Base-by-base conservation (phyloP, 2,888 invertebrate genomes). In the Hyles lineata region DNA sequence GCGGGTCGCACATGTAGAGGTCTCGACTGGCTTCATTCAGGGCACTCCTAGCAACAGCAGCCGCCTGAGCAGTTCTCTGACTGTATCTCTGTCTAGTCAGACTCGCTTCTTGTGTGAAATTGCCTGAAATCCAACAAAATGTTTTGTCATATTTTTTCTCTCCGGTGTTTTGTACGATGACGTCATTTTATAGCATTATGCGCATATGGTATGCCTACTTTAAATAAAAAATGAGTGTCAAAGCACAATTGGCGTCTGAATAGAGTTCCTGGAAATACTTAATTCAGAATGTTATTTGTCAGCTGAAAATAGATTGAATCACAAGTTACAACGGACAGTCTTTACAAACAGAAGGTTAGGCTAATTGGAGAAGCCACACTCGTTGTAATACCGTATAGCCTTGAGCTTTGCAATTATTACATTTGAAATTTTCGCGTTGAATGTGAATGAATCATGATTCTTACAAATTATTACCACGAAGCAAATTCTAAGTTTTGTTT, bases 1-100 rank as follows among this genome's bases (percentile, higher is more conserved):
- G 83, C 0, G 98, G 98, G 89, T 98, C 98, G 85, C 98, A 98
- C 75, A 96, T 95, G 96, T 97, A 97, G 25, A 97, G 87, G 72
- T 96, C 96, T 59, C 97, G 94, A n/a, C 96, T 96, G 0, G 97
- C 96, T 74, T 95, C 92, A 0, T 93, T 86, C 92, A 98, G 96
- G 0, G 97, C 97, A 0, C 95, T 93, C 77, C 96, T 96, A 0
- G 97, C 96, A 0, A 96, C 95, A 3, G 95, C 92, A 0, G 97
- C 92, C 0, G 97, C 96, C 74, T 96, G 96, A 0, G 95, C 93
- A 0, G 97, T 96, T 76, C 97, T 95, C 79, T 96, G 95, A 55
- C 96, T 95, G 85, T 97, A 97, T 78, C 96, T 95, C 72, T 95
- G 92, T 21, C 96, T 93, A 78, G 97, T 96, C 35, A 96, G 85